These are phyloP conservation scores for Halisarca cf. caerulea DNA, from an alignment of 37 sponge, comb jelly and placozoan genomes.

Conservation along the genomic window DNA sequence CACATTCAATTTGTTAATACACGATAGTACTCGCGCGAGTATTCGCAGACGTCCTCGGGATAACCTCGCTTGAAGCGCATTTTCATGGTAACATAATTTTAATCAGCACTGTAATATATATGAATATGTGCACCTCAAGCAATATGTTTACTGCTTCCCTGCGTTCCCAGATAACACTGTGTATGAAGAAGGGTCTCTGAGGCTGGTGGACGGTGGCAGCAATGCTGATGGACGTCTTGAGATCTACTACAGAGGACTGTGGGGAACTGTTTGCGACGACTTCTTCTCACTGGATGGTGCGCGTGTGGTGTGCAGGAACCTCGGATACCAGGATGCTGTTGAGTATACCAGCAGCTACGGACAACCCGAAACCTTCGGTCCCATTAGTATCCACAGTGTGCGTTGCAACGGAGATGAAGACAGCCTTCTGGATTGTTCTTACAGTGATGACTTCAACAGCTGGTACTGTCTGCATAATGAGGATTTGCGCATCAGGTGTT, in stretches of 20 bases:
- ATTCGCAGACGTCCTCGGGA: too few relatives aligned
- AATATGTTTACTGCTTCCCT: background rate
- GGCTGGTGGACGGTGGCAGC: slow-evolving; percentile 24
- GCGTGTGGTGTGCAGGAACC: slow-evolving; percentile 38
- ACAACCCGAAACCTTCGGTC: background rate
- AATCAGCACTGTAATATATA: too few relatives aligned
- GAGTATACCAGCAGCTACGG: background rate
- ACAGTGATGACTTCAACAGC: background rate
- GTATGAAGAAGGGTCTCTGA: background rate
- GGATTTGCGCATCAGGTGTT: slow-evolving; percentile 29
- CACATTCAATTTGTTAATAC: too few relatives aligned
- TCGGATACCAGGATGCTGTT: slow-evolving; percentile 17
- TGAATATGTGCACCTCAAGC: too few relatives aligned
- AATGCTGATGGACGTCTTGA: slow-evolving; percentile 37
- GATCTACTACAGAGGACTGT: slow-evolving; percentile 31
- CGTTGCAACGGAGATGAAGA: slow-evolving; percentile 26
- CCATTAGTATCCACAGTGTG: slow-evolving; percentile 41
- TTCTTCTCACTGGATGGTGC: slow-evolving; percentile 17
- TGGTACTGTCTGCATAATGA: slow-evolving; percentile 41
- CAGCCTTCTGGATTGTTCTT: slow-evolving; percentile 14
- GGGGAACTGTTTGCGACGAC: slow-evolving; percentile 60
- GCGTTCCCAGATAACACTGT: background rate
- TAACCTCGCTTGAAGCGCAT: too few relatives aligned
- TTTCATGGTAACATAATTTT: too few relatives aligned
- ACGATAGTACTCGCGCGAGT: too few relatives aligned